Percentiles rank a stretch among this genome's conserved stretches.
These are phyloP conservation scores for Cylindroiulus punctatus DNA, from an alignment of 2,888 invertebrate genomes.

Conservation along the genomic window DNA sequence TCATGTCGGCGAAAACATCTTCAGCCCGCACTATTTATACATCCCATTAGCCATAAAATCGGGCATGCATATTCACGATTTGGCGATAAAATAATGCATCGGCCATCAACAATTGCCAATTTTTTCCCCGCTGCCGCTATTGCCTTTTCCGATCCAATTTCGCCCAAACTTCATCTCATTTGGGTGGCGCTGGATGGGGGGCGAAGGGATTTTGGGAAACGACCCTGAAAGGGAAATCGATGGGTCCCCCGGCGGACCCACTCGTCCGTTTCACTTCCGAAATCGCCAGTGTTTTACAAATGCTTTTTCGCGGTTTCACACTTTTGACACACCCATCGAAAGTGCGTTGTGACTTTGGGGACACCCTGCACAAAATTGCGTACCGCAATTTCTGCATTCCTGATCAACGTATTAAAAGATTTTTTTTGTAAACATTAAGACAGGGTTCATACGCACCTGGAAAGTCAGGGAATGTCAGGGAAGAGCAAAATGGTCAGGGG, in stretches of 20 bases:
- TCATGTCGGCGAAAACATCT: conserved; percentile 25
- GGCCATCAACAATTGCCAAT: conserved; percentile 31
- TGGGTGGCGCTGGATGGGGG: not conserved
- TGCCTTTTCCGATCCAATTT: conserved; percentile 39
- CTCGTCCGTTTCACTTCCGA: too few species aligned
- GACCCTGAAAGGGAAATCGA: not conserved
- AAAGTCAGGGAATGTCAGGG: too few species aligned
- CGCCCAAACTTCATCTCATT: not conserved
- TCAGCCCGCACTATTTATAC: conserved; percentile 17
- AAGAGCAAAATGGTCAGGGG: too few species aligned
- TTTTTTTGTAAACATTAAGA: too few species aligned
- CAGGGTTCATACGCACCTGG: too few species aligned
- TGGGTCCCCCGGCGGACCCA: not conserved
- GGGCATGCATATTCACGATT: conserved; percentile 54
- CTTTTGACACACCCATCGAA: too few species aligned
- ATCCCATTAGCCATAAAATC: conserved; percentile 55
- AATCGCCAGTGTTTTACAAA: too few species aligned
- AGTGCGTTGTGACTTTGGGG: too few species aligned
- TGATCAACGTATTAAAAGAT: too few species aligned
- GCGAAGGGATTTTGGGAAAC: not conserved
- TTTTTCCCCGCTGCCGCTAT: conserved; percentile 16
- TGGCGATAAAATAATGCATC: conserved; percentile 37
- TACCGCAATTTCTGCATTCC: too few species aligned
- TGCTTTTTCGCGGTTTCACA: too few species aligned
- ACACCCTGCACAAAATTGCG: too few species aligned